These are phyloP conservation scores for Gorsachius goisagi DNA, from an alignment of 2,113 vertebrate genomes.

Conservation along the genomic window DNA sequence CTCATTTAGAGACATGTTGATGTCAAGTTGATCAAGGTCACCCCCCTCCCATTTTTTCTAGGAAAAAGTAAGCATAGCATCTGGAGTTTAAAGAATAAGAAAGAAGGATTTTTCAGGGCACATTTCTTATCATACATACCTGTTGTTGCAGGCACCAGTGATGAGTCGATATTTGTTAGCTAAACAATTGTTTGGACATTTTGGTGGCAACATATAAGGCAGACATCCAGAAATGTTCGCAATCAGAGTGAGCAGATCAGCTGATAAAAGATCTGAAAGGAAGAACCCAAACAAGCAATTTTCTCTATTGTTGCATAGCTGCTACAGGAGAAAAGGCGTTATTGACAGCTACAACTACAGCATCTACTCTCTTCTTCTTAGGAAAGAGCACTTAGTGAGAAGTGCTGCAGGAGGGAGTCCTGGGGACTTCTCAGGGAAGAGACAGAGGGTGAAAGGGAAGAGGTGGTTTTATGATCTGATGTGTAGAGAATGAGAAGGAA, in stretches of 20 bases:
- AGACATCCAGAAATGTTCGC: conserved; percentile 84
- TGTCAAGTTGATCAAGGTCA: not conserved
- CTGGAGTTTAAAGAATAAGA: not conserved
- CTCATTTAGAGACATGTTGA: not conserved
- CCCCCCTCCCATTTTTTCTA: not conserved
- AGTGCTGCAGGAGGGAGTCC: not conserved
- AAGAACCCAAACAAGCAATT: not conserved
- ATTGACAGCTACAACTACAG: not conserved
- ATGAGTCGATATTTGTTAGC: conserved; percentile 84
- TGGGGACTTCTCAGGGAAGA: not conserved
- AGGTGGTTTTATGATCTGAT: not conserved
- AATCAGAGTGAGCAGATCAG: conserved; percentile 71
- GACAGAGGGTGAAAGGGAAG: not conserved
- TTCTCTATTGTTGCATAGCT: not conserved
- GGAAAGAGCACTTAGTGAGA: not conserved
- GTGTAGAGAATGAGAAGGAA: not conserved
- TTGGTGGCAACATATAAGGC: conserved; percentile 60
- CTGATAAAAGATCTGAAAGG: conserved; percentile 72
- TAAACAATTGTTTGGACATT: conserved; percentile 74
- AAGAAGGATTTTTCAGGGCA: not conserved
- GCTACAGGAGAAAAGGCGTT: not conserved
- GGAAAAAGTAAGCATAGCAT: not conserved
- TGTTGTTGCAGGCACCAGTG: conserved; percentile 91
- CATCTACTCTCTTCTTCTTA: not conserved
- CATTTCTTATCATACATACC: conserved; percentile 68